Evolutionary conservation across 2,113 vertebrate genomes (phyloP), one percentile per base, ranked within the genome.

Genomic region (Murina feae): DNA sequence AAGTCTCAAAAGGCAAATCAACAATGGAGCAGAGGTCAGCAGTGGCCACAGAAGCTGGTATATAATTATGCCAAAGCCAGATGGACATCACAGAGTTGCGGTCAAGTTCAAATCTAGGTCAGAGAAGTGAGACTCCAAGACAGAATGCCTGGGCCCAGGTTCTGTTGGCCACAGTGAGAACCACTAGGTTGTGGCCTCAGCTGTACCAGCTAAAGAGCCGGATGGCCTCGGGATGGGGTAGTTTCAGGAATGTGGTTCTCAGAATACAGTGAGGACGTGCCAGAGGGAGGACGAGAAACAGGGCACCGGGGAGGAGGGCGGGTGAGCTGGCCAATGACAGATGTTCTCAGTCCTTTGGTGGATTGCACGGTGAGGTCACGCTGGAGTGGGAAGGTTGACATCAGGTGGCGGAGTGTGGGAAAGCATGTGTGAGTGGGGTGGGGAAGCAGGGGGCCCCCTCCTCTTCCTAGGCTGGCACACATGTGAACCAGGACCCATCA

Each of bases 301-400:
- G 32, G 13, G 37, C 0, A 5, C 3, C 2, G 25, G 0, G 12
- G 42, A 44, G 49, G 49, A 32, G 8, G 80, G 68, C 11, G 0
- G n/a, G 20, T 0, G 2, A 9, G 18, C 0, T 18, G 47, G 13
- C 28, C 63, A 3, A 35, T 4, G 39, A 35, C 30, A 60, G 60
- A 23, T 28, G 44, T 17, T 39, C 44, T 65, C 60, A 16, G 79
- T 21, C 30, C 84, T 75, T 9, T 10, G 72, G n/a, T 2, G 23
- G 63, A n/a, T 16, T 16, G 30, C 13, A 25, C 37, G 39, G 63
- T 51, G 63, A 95, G 80, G 74, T 79, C n/a, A 51, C 0, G 80
- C 23, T 13, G 39, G 42, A 37, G 44, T 2, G 32, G 80, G 58
- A 66, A 35, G 65, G 49, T 2, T 68, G 58, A 86, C 30, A 28